Base-by-base conservation (phyloP, 2,797 vertebrate species). In the Choloepus didactylus region DNA sequence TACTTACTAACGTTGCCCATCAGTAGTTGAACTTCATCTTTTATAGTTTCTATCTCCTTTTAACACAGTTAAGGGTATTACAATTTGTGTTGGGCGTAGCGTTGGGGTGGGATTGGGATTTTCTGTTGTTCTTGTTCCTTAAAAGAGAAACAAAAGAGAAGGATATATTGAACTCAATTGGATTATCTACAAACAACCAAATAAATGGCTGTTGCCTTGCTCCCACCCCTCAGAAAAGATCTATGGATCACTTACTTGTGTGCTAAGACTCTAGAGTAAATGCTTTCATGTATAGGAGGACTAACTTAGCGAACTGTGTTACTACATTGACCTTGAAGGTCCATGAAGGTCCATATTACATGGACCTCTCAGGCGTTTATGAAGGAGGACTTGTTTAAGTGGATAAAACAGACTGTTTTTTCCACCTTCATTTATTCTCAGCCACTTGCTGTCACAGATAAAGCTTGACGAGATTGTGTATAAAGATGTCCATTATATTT, bases 131-230 rank as follows among this genome's bases (percentile, higher is more conserved):
- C 10, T 49, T 96, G 54, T 25, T 92, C 41, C 79, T 95, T 38
- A 73, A 75, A 69, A 79, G 73, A 67, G 62, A 92, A 97, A 38
- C 23, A 27, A 75, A 79, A 90, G 80, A 35, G 62, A 86, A 92
- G 86, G 21, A 21, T 76, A 15, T 49, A n/a, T 23, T 14, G 25
- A 83, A 38, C 27, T 31, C 89, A 8, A 9, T 64, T 93, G 70
- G 41, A 9, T 89, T 88, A 46, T 83, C 56, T 76, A 15, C 31
- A 62, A 31, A 64, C 3, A 44, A 29, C 69, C 12, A 41, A 56
- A 41, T 56, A 6, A 38, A 25, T 6, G 29, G 15, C 41, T 73
- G 23, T 31, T 64, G 86, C 38, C 27, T 10, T 2, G 44, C 5
- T 27, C 77, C 15, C 6, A 5, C 56, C n/a, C 9, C n/a, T n/a